Evolutionary conservation across 2,888 invertebrate species (phyloP), one percentile per base, ranked within the genome.

Genomic region (Temnothorax rugatulus): DNA sequence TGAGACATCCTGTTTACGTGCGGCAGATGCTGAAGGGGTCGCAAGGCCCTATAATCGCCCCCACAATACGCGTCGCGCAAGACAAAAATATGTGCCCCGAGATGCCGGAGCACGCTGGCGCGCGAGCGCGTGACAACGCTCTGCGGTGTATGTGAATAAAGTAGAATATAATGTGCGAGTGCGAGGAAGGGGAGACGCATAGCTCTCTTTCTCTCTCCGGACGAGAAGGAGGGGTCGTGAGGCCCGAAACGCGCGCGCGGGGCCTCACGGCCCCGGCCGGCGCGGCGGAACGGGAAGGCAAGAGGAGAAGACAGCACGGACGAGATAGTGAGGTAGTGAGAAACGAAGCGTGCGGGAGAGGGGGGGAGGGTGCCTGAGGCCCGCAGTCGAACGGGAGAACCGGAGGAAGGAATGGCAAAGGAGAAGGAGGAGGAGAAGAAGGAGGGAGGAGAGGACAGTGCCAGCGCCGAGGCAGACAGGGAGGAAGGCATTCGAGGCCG

Each of bases 101-200:
- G 29, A 52, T 57, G 75, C 52, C 50, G 29, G 66, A 57, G 66
- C 52, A 47, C 47, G 69, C 34, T 34, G 34, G 21, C 11, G 63
- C 63, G 59, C 59, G 29, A 34, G 29, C 66, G 83, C 69, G 63
- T 82, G 87, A 88, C 87, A 84, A 66, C 84, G 64, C 41, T 41
- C 15, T 18, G 25, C 84, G 57, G 64, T 63, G 59, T 83, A 88
- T 90, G 90, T 86, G 92, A 93, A 92, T 92, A 92, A 92, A 92
- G 90, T 91, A 90, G 89, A 91, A 91, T 92, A 92, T 91, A 92
- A 92, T 92, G 89, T 90, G 90, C 89, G 90, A 84, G 86, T 76
- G 83, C 82, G 9, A 21, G 9, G 21, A 3, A 9, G 2, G 5
- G 21, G 52, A 66, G 25, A 57, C 52, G 29, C n/a, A 57, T 8